A percentile compares a stretch with the other conserved stretches of the same genome.
Evolutionary conservation across 1,140 invertebrate genomes (phyloP).

Genomic region (Limonius californicus): DNA sequence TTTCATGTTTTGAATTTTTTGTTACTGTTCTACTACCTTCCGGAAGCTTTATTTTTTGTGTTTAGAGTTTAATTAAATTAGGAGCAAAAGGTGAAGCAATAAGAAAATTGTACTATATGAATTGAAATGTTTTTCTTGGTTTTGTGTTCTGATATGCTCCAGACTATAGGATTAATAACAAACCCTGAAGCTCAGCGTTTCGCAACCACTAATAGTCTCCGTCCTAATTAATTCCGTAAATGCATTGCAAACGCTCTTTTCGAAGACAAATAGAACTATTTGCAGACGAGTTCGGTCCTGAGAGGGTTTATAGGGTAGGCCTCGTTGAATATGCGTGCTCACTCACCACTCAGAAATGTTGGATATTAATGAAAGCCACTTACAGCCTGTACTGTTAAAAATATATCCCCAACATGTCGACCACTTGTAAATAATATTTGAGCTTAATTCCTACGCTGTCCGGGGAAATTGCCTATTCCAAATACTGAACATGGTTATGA

Average conservation of each 20-base stretch:
- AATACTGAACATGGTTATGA: conserved; percentile 5
- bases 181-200: too few species aligned
- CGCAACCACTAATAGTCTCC: too few species aligned
- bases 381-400: conserved; percentile 5
- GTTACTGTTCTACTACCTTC: too few species aligned
- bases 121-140: too few species aligned
- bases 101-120: too few species aligned
- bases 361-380: conserved; percentile 18
- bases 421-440: conserved; percentile 12
- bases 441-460: conserved; percentile 4
- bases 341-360: conserved; percentile 19
- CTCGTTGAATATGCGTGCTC: conserved; percentile 17
- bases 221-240: too few species aligned
- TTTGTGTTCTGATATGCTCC: too few species aligned
- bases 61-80: too few species aligned
- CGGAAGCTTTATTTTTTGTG: too few species aligned
- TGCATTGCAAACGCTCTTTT: not conserved
- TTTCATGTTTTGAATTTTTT: too few species aligned
- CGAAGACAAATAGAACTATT: conserved; percentile 7
- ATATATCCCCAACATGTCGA: conserved; percentile 1
- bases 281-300: not conserved
- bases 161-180: too few species aligned
- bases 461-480: not conserved
- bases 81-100: too few species aligned
- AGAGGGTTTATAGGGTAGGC: conserved; percentile 4